A percentile compares a stretch with the other conserved stretches of the same genome.
Evolutionary conservation across 2,888 invertebrate genomes (phyloP).

Genomic region (Tridacna crocea): DNA sequence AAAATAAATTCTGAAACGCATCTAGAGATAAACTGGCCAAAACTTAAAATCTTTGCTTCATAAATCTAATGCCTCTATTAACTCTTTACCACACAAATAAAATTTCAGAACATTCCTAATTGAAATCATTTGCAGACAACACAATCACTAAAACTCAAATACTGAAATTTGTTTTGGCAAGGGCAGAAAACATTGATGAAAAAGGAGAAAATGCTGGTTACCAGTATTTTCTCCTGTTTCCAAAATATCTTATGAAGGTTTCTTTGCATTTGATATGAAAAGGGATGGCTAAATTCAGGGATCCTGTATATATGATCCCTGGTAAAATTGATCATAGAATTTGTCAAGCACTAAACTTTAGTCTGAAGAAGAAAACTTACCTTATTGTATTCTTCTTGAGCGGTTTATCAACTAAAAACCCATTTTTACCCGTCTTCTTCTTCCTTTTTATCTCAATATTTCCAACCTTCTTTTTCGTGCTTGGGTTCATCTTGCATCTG

Average conservation of each 20-base stretch:
- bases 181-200: background rate
- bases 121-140: too few species aligned
- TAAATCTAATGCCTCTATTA: background rate
- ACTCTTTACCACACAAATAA: background rate
- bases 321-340: too few species aligned
- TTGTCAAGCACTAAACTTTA: too few species aligned
- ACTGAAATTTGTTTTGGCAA: too few species aligned
- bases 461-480: background rate
- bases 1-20: too few species aligned
- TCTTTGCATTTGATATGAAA: too few species aligned
- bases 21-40: background rate
- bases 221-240: conserved; percentile 2
- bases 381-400: background rate
- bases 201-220: background rate
- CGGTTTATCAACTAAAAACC: background rate
- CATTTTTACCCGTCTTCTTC: conserved; percentile 1
- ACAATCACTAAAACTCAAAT: too few species aligned
- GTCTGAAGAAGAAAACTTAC: too few species aligned
- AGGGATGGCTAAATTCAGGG: too few species aligned
- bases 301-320: too few species aligned
- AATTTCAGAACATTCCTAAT: too few species aligned
- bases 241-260: conserved; percentile 1
- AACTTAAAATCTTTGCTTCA: too few species aligned
- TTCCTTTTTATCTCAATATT: background rate
- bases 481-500: conserved; percentile 7